Percentiles rank a stretch among this genome's conserved stretches.
Evolutionary conservation across 2,797 vertebrate genomes (phyloP).

Genomic region (Ctenopoma kingsleyae): DNA sequence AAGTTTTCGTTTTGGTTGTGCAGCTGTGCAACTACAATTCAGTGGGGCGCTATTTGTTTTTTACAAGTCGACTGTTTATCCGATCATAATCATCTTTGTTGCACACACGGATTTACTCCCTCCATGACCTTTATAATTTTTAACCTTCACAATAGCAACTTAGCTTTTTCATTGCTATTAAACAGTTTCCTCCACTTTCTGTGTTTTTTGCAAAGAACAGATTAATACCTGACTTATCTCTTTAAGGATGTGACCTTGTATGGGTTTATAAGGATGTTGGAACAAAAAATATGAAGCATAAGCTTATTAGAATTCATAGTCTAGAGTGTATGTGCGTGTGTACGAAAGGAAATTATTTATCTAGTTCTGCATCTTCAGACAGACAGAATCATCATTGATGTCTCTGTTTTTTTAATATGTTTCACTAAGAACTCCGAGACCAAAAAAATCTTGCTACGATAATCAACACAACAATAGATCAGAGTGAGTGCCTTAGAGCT

Average conservation of each 20-base stretch:
- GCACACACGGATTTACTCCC: slow-evolving; percentile 58
- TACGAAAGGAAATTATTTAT: slow-evolving; percentile 15
- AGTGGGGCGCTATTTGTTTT: slow-evolving; percentile 67
- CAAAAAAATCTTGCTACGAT: slow-evolving; percentile 22
- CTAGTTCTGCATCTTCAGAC: slow-evolving; percentile 18
- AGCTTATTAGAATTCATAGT: slow-evolving; percentile 4
- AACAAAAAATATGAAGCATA: slow-evolving; percentile 4
- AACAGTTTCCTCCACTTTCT: too few species aligned
- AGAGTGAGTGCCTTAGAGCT: slow-evolving; percentile 15
- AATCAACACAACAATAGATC: slow-evolving; percentile 54
- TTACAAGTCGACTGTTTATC: slow-evolving; percentile 74
- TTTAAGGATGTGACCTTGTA: background rate
- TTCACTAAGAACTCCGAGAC: slow-evolving; percentile 35
- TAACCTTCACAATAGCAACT: too few species aligned
- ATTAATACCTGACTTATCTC: slow-evolving; percentile 4
- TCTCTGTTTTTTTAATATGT: slow-evolving; percentile 11
- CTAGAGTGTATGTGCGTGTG: background rate
- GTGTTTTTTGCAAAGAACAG: background rate
- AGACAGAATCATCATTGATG: slow-evolving; percentile 42
- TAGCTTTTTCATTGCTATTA: too few species aligned
- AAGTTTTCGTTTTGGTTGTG: slow-evolving; percentile 35
- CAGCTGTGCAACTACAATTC: slow-evolving; percentile 57
- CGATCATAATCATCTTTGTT: slow-evolving; percentile 81
- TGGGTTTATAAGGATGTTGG: background rate
- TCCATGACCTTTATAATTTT: background rate